These are phyloP conservation scores for Oreortyx pictus DNA, from an alignment of 2,797 vertebrate species.

Conservation along the genomic window DNA sequence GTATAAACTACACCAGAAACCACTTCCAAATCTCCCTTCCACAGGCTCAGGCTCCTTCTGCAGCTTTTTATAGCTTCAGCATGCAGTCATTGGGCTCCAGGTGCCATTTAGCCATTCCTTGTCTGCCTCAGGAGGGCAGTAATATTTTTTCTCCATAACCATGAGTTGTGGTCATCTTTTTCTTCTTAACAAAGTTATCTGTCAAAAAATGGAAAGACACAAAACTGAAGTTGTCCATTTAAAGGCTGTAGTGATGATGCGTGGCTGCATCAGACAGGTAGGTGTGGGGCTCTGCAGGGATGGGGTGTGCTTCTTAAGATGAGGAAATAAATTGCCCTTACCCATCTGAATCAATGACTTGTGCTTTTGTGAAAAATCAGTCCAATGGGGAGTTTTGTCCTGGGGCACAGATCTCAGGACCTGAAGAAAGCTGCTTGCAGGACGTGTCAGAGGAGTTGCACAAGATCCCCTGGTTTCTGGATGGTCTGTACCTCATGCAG, in stretches of 20 bases:
- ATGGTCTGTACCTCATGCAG: neutral
- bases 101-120: neutral
- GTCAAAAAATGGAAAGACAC: neutral
- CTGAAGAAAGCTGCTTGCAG: neutral
- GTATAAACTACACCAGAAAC: neutral
- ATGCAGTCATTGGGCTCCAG: neutral
- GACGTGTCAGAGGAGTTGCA: neutral
- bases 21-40: neutral
- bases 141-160: neutral
- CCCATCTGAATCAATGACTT: neutral
- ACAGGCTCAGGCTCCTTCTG: neutral
- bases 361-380: neutral
- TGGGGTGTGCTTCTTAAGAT: neutral
- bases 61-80: neutral
- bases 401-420: neutral
- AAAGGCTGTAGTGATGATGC: neutral
- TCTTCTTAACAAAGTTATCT: neutral
- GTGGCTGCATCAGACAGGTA: neutral
- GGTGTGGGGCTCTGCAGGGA: neutral
- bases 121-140: neutral
- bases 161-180: rapidly evolving
- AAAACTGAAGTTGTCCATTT: neutral
- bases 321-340: neutral
- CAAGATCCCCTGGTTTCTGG: neutral
- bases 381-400: neutral